A percentile compares a stretch with the other conserved stretches of the same genome.
These are phyloP conservation scores for Harpagifer antarcticus DNA, from an alignment of 2,797 vertebrate species.

Conservation along the genomic window DNA sequence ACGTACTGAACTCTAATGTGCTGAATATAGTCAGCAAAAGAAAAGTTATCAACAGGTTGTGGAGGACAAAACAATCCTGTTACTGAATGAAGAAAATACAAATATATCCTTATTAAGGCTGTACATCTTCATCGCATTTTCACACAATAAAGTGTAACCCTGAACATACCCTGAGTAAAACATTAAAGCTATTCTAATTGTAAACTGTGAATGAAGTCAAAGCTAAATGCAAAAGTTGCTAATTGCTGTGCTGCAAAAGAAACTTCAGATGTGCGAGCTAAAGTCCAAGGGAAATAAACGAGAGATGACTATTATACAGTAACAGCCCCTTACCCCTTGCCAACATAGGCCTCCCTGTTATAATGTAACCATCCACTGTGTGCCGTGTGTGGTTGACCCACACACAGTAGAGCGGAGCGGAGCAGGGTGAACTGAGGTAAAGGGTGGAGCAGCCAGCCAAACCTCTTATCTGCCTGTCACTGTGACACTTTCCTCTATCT, in stretches of 20 bases:
- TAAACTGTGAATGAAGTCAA: constrained; percentile 16
- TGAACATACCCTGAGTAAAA: neutral
- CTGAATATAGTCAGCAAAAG: constrained; percentile 13
- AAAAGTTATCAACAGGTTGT: constrained; percentile 12
- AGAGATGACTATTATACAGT: neutral
- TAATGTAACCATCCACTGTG: constrained; percentile 44
- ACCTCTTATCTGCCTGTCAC: constrained; percentile 67
- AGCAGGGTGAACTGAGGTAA: constrained; percentile 73
- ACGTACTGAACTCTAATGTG: neutral
- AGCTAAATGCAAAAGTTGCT: neutral
- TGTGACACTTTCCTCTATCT: constrained; percentile 68
- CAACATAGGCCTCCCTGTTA: constrained; percentile 24
- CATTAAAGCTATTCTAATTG: neutral
- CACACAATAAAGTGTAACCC: neutral
- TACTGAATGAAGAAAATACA: neutral
- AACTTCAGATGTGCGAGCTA: neutral
- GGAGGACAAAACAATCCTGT: constrained; percentile 2
- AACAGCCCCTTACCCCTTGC: neutral
- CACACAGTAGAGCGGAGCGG: constrained; percentile 51
- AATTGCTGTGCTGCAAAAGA: neutral
- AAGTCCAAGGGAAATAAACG: constrained; percentile 20
- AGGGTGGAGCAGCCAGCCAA: constrained; percentile 70
- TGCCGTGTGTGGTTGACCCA: constrained; percentile 68
- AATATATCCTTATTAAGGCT: neutral
- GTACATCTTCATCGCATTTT: neutral